Evolutionary conservation across 2,888 invertebrate genomes (phyloP).

Genomic region (Junonia oenone): DNA sequence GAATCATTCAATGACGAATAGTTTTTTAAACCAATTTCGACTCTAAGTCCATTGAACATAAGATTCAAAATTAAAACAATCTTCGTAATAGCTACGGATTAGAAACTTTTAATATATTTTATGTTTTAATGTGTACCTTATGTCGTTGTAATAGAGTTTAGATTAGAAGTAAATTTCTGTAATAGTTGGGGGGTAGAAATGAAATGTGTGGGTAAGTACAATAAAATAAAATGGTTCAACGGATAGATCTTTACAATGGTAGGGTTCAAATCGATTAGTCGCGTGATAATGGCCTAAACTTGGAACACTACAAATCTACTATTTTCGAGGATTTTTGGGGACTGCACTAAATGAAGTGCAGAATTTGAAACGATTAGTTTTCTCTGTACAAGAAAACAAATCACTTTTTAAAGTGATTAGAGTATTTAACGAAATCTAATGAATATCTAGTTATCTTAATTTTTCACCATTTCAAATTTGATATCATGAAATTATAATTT

Average conservation of each 20-base stretch:
- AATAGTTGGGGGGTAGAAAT: conserved; percentile 45
- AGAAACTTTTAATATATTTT: conserved; percentile 2
- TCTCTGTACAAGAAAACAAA: neutral
- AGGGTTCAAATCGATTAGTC: conserved; percentile 74
- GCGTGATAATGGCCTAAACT: conserved; percentile 57
- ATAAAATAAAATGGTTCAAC: conserved; percentile 73
- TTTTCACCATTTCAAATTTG: too few relatives aligned
- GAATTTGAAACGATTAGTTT: neutral
- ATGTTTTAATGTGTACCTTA: neutral
- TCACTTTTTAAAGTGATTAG: too few relatives aligned
- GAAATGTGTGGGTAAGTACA: conserved; percentile 63
- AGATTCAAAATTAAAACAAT: conserved; percentile 2
- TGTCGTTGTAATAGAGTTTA: conserved; percentile 3
- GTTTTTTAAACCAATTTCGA: conserved; percentile 12
- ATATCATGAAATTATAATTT: too few relatives aligned
- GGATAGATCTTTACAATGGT: conserved; percentile 57
- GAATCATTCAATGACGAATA: conserved; percentile 8
- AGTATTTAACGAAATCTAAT: too few relatives aligned
- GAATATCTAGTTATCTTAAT: too few relatives aligned
- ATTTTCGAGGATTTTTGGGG: neutral
- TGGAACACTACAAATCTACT: conserved; percentile 31
- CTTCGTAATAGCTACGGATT: neutral
- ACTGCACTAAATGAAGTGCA: neutral
- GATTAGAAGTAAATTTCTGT: neutral
- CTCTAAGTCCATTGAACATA: conserved; percentile 25